Evolutionary conservation across 2,113 vertebrate genomes (phyloP), one percentile per base, ranked within the genome.

Genomic region (Pogonocichla stellata): DNA sequence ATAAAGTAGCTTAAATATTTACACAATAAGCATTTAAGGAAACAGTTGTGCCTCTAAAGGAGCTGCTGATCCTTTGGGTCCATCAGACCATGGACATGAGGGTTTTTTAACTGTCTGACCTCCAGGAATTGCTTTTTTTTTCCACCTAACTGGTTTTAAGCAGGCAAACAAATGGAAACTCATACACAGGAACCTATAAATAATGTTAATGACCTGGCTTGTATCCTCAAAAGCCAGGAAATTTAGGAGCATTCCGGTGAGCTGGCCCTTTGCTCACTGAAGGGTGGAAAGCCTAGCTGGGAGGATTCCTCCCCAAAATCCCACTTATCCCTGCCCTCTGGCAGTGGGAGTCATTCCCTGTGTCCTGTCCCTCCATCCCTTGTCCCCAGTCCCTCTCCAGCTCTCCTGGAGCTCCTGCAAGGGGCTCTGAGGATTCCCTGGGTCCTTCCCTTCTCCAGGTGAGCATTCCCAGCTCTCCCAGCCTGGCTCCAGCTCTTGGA

Each of bases 101-200:
- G 24, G n/a, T 4, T 77, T 80, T 83, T 83, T 82, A 84, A 92
- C 88, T 86, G 79, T 73, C 79, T 90, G 90, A 90, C 82, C 94
- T 95, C 86, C 93, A 94, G 94, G 92, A 92, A 83, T 97, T 54
- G 81, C 69, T 60, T 91, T 66, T 83, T 93, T 94, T 71, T 80
- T 73, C 80, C 75, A 90, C 93, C 82, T 90, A 22, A 67, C 80
- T 94, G 93, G 85, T 95, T 94, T 92, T 74, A 86, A 95, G 95
- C 92, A 92, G 95, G 58, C 93, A 96, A 96, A 97, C 92, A 96
- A 92, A 95, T 96, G 94, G 96, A 90, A 96, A 92, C 83, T 94
- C 88, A 38, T 90, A 86, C 94, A 95, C 96, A 97, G 95, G 96
- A 97, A 97, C 95, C 93, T 94, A 96, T 97, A 96, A 97, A 97